Percentiles rank a stretch among this genome's conserved stretches.
Conservation (phyloP, 2,113 vertebrate species). For the Chunga burmeisteri region DNA sequence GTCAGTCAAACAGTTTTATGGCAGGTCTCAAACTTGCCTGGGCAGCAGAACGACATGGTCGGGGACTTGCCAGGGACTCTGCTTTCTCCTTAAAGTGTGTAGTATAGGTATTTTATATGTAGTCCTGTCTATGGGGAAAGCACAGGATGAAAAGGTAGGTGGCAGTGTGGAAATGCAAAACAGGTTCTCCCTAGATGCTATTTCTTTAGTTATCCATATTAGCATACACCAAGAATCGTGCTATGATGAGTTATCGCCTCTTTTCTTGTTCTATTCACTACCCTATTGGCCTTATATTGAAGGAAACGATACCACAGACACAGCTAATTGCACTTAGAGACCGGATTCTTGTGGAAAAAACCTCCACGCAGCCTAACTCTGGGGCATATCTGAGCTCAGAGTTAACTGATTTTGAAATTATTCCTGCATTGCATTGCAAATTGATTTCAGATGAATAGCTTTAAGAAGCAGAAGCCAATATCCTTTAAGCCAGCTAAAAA, state of each 20-base stretch:
- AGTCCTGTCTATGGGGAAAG: background rate
- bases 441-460: background rate
- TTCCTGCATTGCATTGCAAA: background rate
- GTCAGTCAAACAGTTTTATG: background rate
- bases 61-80: background rate
- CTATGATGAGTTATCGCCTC: background rate
- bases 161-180: background rate
- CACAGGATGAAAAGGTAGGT: background rate
- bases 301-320: background rate
- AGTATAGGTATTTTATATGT: background rate
- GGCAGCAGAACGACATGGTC: background rate
- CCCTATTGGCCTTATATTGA: background rate
- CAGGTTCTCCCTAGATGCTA: background rate
- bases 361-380: background rate
- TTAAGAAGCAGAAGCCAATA: background rate
- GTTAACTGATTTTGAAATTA: background rate
- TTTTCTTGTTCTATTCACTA: background rate
- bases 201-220: background rate
- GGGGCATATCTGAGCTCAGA: background rate
- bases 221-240: background rate
- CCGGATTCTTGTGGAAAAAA: background rate
- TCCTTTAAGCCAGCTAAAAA: background rate
- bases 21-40: background rate
- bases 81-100: background rate
- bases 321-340: background rate